A percentile compares a stretch with the other conserved stretches of the same genome.
Evolutionary conservation across 2,888 invertebrate species (phyloP).

Genomic region (Papilio elwesi): DNA sequence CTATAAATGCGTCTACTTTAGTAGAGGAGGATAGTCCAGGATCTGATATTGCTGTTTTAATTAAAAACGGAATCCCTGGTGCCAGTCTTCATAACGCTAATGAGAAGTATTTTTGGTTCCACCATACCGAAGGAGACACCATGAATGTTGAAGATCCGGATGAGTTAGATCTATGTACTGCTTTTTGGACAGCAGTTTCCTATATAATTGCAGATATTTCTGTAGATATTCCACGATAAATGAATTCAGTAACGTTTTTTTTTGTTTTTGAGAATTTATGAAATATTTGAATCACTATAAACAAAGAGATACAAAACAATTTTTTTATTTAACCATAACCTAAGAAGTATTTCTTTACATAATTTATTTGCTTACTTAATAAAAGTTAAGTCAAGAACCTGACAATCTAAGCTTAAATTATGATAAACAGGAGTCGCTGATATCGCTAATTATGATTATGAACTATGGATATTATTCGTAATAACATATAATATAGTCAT

Average conservation of each 20-base stretch:
- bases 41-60: constrained; percentile 88
- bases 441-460: no score
- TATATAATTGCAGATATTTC: constrained; percentile 92
- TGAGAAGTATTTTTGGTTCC: constrained; percentile 89
- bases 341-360: neutral
- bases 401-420: no score
- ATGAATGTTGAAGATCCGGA: constrained; percentile 89
- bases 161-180: constrained; percentile 88
- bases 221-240: constrained; percentile 85
- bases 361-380: no score
- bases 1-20: constrained; percentile 87
- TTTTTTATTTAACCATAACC: neutral
- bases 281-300: neutral
- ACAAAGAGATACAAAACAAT: neutral
- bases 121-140: constrained; percentile 91
- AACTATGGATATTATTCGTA: no score
- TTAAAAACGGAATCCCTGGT: constrained; percentile 87
- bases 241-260: neutral
- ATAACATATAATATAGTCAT: no score
- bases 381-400: neutral
- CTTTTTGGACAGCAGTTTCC: constrained; percentile 90
- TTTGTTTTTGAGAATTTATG: neutral
- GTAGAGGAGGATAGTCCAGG: constrained; percentile 83
- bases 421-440: no score
- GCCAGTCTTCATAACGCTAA: constrained; percentile 88